Conservation (phyloP, 2,797 vertebrate species). For the Neopelma chrysocephalum region DNA sequence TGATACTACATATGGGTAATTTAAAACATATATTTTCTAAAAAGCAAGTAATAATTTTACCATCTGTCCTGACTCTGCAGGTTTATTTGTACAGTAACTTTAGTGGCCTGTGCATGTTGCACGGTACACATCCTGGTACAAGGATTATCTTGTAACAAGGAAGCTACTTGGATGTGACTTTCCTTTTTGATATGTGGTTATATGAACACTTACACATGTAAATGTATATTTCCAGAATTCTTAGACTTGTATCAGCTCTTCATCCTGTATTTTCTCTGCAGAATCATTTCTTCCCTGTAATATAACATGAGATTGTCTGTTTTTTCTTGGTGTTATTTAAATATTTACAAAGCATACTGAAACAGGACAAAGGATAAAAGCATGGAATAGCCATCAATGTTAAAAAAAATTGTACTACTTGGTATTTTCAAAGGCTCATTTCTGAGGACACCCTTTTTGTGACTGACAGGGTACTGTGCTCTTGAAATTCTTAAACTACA, state of each 20-base stretch:
- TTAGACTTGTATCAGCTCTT: not conserved
- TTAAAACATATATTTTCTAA: not conserved
- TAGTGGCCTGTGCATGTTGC: not conserved
- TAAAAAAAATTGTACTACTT: not conserved
- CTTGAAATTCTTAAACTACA: slow-evolving; percentile 13
- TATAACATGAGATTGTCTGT: not conserved
- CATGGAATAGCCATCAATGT: not conserved
- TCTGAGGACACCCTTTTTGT: slow-evolving; percentile 13
- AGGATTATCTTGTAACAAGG: not conserved
- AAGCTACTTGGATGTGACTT: not conserved
- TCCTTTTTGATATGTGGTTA: not conserved
- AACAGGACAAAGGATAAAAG: not conserved
- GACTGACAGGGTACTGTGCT: slow-evolving; percentile 3
- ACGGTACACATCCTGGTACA: not conserved
- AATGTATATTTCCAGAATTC: not conserved
- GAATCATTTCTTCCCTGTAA: not conserved
- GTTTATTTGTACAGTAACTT: not conserved
- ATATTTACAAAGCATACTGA: not conserved
- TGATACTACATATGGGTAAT: not conserved
- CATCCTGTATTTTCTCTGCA: not conserved
- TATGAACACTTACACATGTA: not conserved
- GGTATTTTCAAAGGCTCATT: slow-evolving; percentile 28
- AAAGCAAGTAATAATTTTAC: not conserved
- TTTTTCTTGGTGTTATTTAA: not conserved
- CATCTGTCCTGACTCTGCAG: not conserved